phyloP scores from a whole-genome alignment of 2,888 invertebrate species.

The Carcina quercana region DNA sequence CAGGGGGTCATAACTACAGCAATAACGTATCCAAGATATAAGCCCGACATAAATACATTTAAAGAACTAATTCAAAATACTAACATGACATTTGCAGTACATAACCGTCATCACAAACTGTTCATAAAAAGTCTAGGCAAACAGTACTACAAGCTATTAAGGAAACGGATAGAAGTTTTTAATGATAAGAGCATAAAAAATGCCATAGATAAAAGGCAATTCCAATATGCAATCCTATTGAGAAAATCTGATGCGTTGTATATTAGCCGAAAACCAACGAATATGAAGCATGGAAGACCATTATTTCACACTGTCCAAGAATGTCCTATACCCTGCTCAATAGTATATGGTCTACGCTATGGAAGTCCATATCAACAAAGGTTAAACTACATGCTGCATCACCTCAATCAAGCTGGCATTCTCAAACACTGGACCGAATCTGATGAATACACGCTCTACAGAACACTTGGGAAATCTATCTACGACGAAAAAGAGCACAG shows the following conservation, averaged over 20 bases:
- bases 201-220: conserved; percentile 48
- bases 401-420: conserved; percentile 68
- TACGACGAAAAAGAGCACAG: conserved; percentile 42
- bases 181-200: conserved; percentile 48
- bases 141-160: conserved; percentile 29
- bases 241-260: conserved; percentile 56
- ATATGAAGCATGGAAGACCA: conserved; percentile 51
- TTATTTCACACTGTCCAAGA: conserved; percentile 61
- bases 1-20: conserved; percentile 62
- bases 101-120: conserved; percentile 42
- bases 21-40: conserved; percentile 51
- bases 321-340: conserved; percentile 72
- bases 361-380: conserved; percentile 72
- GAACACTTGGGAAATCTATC: conserved; percentile 17
- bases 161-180: conserved; percentile 43
- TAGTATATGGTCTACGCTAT: conserved; percentile 71
- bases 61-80: conserved; percentile 29
- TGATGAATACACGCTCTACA: conserved; percentile 36
- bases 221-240: conserved; percentile 61
- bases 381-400: conserved; percentile 56
- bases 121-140: conserved; percentile 42
- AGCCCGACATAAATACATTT: conserved; percentile 40
- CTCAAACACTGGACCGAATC: conserved; percentile 48
- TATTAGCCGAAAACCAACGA: conserved; percentile 36
- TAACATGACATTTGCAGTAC: conserved; percentile 50